phyloP scores from a whole-genome alignment of 2,888 invertebrate species.

The Aporophyla lueneburgensis region DNA sequence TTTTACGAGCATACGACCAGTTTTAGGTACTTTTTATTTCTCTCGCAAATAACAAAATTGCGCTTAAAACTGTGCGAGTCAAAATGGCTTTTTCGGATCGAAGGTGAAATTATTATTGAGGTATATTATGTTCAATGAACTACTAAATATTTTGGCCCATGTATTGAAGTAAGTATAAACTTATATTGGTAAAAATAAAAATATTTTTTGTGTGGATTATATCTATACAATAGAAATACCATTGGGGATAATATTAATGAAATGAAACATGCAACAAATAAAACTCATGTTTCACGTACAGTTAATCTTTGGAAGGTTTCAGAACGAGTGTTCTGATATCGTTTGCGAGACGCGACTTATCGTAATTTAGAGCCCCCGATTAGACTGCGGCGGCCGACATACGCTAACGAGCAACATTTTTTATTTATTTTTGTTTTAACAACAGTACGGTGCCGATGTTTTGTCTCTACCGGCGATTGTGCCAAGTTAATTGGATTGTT shows the following conservation, averaged over 20 bases:
- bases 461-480: slow-evolving; percentile 86
- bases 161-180: not conserved
- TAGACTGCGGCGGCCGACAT: slow-evolving; percentile 86
- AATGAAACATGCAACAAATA: slow-evolving; percentile 78
- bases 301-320: slow-evolving; percentile 85
- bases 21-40: slow-evolving; percentile 77
- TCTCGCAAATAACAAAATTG: slow-evolving; percentile 76
- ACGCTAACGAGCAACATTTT: slow-evolving; percentile 89
- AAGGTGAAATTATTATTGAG: slow-evolving; percentile 70
- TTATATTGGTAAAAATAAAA: not conserved
- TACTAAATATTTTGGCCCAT: not conserved
- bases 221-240: slow-evolving; percentile 17
- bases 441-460: slow-evolving; percentile 86
- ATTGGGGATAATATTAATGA: slow-evolving; percentile 68
- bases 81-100: slow-evolving; percentile 71
- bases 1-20: slow-evolving; percentile 80
- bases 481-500: slow-evolving; percentile 87
- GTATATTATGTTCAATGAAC: slow-evolving; percentile 39
- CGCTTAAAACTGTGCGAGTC: slow-evolving; percentile 70
- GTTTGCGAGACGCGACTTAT: slow-evolving; percentile 86
- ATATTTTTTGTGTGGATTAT: not conserved
- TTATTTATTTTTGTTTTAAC: slow-evolving; percentile 86
- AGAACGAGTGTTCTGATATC: slow-evolving; percentile 88
- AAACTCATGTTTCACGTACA: slow-evolving; percentile 81
- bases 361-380: slow-evolving; percentile 90